Evolutionary conservation across 2,797 vertebrate species (phyloP), one percentile per base, ranked within the genome.

Genomic region (Siniperca undulata): DNA sequence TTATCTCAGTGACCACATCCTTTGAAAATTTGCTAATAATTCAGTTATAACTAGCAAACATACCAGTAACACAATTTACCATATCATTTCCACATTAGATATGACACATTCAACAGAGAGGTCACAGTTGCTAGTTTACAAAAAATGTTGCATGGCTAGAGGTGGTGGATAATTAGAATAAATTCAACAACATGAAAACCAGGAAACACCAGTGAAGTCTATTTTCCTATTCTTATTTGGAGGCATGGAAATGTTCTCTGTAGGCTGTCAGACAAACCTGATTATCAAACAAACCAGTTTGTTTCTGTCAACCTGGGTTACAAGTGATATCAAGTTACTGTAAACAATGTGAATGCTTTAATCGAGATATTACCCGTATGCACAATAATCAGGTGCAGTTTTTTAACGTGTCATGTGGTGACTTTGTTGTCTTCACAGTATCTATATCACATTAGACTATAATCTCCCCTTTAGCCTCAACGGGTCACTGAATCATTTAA

Each of bases 401-500:
- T 82, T 56, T 65, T 40, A 72, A 24, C 22, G 61, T 66, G 68
- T 75, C 75, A 40, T 61, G 27, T 64, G 64, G 61, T 52, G 74
- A 44, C 61, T 84, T 83, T 73, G 69, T 82, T 74, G 44, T 82
- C 70, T 56, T 46, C 14, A 12, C 72, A 62, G 72, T 58, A 69
- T 92, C 85, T 80, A 55, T 85, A 79, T 85, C 81, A 73, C 74
- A 78, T 88, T 84, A 67, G 71, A 84, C 77, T 56, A 71, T 44
- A 62, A 69, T 75, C 74, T 62, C 59, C 70, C 75, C 82, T 86
- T 88, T 69, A 84, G 86, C 79, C 68, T 79, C 70, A 36, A 81
- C 78, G 77, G 88, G 84, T 91, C 78, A 83, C 60, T 20, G 83
- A 90, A 70, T 86, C 80, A 88, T 87, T 92, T 75, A 86, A 86